A percentile compares a stretch with the other conserved stretches of the same genome.
Evolutionary conservation across 2,113 vertebrate genomes (phyloP).

Genomic region (Cyanoderma ruficeps): DNA sequence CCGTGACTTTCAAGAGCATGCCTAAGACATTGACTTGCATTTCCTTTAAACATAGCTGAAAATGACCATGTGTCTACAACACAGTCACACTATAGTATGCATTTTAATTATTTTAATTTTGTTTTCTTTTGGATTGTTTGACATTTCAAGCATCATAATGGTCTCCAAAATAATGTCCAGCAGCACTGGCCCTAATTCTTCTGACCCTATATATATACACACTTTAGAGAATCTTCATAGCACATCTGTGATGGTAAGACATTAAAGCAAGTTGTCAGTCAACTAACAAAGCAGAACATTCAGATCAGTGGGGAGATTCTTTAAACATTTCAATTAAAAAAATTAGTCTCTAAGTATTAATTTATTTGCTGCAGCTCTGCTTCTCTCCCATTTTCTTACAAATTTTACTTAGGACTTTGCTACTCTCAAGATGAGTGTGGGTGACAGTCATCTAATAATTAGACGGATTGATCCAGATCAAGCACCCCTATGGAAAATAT

Average conservation of each 20-base stretch:
- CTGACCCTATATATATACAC: not conserved
- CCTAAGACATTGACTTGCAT: conserved; percentile 2
- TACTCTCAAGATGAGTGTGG: not conserved
- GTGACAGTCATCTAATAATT: conserved; percentile 43
- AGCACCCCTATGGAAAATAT: conserved; percentile 73
- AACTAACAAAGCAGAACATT: conserved; percentile 1
- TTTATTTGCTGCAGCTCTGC: not conserved
- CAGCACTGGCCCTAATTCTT: conserved; percentile 8
- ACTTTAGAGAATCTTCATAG: conserved; percentile 6
- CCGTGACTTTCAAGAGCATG: conserved; percentile 16
- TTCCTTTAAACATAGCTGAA: conserved; percentile 11
- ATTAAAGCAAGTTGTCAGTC: conserved; percentile 8
- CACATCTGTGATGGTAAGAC: not conserved
- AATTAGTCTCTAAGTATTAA: not conserved
- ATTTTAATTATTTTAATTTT: not conserved
- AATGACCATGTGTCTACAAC: conserved; percentile 28
- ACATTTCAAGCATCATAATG: not conserved
- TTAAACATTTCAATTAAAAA: conserved; percentile 4
- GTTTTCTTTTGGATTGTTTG: not conserved
- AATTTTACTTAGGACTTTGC: not conserved
- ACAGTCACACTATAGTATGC: not conserved
- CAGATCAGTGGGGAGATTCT: not conserved
- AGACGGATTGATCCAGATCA: conserved; percentile 75
- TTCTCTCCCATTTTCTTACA: conserved; percentile 6
- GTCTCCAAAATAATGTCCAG: conserved; percentile 12